Base-by-base conservation (phyloP, 2,888 invertebrate species). In the Antitype chi region DNA sequence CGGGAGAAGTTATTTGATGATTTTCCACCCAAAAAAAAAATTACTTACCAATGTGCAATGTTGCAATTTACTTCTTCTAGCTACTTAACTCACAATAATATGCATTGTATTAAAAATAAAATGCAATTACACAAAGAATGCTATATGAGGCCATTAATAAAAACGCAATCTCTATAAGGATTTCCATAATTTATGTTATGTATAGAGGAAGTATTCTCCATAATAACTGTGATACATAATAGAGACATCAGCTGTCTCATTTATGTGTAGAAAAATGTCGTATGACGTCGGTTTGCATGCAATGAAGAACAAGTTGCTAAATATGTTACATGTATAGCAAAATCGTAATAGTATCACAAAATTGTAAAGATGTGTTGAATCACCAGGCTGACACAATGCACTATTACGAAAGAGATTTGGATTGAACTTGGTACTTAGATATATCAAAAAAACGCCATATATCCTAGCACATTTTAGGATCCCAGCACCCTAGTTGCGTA, bases 81-180 rank as follows among this genome's bases (percentile, higher is more conserved):
- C 23, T 43, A 43, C 9, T 43, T 8, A 32, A 25, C n/a, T 17
- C 1, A 15, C 32, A 1, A 32, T 20, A 32, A 23, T 20, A 25
- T 0, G 28, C 2, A 20, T 52, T 8, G 3, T 47, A 63, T 23
- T 55, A 49, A 64, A 32, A 62, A 71, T 15, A 25, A 49, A 68
- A 59, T 23, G 52, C 57, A 85, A 79, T 83, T 79, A 74, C 13
- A 71, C 17, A 53, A 76, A 70, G 38, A 79, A 86, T 79, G 74
- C 15, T 53, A n/a, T 62, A 67, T n/a, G 20, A 52, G 17, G 17
- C 6, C 38, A 43, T 69, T 62, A 62, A 76, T 74, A 72, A 73
- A 81, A 82, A 38, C 53, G 43, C 53, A 70, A 71, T 43, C 64
- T 70, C 7, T 63, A 59, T 60, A 84, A 28, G 67, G 82, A 78